Percentiles rank a stretch among this genome's conserved stretches.
phyloP scores from a whole-genome alignment of 1,140 invertebrate species.

The Phocides pigmalion region DNA sequence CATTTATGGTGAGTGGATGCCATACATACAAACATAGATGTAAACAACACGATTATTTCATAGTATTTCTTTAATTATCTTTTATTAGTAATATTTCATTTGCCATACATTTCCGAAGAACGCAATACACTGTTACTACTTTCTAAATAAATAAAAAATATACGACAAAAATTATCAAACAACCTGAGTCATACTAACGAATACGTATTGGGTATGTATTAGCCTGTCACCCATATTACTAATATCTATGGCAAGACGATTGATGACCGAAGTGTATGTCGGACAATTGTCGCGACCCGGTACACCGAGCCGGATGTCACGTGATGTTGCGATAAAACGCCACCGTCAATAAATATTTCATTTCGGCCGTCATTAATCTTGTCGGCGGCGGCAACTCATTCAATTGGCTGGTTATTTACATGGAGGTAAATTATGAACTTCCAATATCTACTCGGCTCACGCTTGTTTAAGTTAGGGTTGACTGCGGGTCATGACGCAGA shows the following conservation, averaged over 20 bases:
- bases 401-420: constrained; percentile 32
- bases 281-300: constrained; percentile 1
- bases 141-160: no score
- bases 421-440: constrained; percentile 35
- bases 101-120: no score
- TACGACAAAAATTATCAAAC: no score
- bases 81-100: no score
- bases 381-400: constrained; percentile 23
- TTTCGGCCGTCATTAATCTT: constrained; percentile 32
- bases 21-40: no score
- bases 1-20: no score
- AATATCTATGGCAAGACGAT: constrained; percentile 6
- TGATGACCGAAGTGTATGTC: constrained; percentile 10
- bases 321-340: constrained; percentile 33
- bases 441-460: constrained; percentile 26
- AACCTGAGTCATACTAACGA: background rate
- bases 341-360: constrained; percentile 35
- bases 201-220: background rate
- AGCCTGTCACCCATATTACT: background rate
- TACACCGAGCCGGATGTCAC: constrained; percentile 24
- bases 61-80: no score
- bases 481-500: background rate
- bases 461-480: constrained; percentile 33
- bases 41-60: no score
- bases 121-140: no score